A percentile compares a stretch with the other conserved stretches of the same genome.
These are phyloP conservation scores for Lithophane socia DNA, from an alignment of 2,888 invertebrate species.

Conservation along the genomic window DNA sequence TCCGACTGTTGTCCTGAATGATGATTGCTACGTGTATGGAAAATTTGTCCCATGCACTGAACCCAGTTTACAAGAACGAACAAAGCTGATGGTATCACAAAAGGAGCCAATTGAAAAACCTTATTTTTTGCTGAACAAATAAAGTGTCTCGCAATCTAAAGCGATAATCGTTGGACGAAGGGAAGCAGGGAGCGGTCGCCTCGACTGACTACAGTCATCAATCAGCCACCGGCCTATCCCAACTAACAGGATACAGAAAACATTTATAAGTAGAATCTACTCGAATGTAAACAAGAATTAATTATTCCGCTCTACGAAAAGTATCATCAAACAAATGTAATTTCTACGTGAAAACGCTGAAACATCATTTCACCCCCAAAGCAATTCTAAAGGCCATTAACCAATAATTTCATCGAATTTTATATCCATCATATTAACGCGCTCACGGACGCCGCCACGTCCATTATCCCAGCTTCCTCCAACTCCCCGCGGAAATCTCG, in stretches of 20 bases:
- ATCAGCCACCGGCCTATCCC: slow-evolving; percentile 73
- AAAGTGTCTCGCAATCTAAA: slow-evolving; percentile 79
- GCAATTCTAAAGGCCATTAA: slow-evolving; percentile 87
- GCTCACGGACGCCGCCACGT: slow-evolving; percentile 78
- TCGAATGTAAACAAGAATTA: slow-evolving; percentile 57
- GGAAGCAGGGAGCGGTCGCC: slow-evolving; percentile 67
- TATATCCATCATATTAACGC: slow-evolving; percentile 89
- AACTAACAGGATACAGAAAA: slow-evolving; percentile 69
- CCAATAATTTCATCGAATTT: slow-evolving; percentile 89
- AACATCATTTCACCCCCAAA: slow-evolving; percentile 77
- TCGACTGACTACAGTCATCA: slow-evolving; percentile 77
- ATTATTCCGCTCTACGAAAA: slow-evolving; percentile 47
- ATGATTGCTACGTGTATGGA: slow-evolving; percentile 2
- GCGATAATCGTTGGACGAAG: slow-evolving; percentile 75
- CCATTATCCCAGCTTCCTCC: slow-evolving; percentile 84
- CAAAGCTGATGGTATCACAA: slow-evolving; percentile 62
- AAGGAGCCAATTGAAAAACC: slow-evolving; percentile 71
- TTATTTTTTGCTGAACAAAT: slow-evolving; percentile 77
- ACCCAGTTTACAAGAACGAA: slow-evolving; percentile 37
- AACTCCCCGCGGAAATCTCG: slow-evolving; percentile 89
- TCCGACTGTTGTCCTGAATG: background rate
- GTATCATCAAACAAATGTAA: slow-evolving; percentile 61
- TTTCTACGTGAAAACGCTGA: slow-evolving; percentile 75
- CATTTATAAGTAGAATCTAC: slow-evolving; percentile 58
- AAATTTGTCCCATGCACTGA: slow-evolving; percentile 9